A percentile compares a stretch with the other conserved stretches of the same genome.
phyloP scores from a whole-genome alignment of 2,888 invertebrate species.

The Lycia hirtaria region DNA sequence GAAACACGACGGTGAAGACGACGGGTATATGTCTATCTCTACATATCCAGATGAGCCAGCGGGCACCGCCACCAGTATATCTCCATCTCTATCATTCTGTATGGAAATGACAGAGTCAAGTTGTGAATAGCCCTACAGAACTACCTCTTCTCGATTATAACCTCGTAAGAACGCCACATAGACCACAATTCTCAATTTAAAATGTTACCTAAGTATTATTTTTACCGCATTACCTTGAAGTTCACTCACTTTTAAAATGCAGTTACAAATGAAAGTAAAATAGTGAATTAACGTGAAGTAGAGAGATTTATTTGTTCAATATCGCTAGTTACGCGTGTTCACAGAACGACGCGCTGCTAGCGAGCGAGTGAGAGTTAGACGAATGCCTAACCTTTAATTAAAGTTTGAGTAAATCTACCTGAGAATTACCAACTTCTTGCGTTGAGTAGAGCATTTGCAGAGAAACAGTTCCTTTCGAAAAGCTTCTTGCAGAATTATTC shows the following conservation, averaged over 20 bases:
- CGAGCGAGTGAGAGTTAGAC: conserved; percentile 12
- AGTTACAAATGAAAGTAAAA: conserved; percentile 4
- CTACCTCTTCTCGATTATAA: no score
- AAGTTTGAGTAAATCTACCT: conserved; percentile 24
- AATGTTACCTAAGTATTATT: background rate
- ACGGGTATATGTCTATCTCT: no score
- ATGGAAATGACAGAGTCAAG: no score
- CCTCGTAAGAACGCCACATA: background rate
- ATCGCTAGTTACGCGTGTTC: conserved; percentile 19
- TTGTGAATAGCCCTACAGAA: no score
- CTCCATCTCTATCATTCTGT: no score
- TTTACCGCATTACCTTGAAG: background rate
- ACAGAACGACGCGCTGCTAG: conserved; percentile 14
- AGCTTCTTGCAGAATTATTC: no score
- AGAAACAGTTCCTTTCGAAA: background rate
- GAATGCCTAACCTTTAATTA: conserved; percentile 24
- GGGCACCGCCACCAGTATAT: no score
- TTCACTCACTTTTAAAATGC: background rate
- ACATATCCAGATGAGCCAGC: no score
- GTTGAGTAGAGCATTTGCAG: conserved; percentile 1
- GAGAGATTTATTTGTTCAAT: conserved; percentile 8
- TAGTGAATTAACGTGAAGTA: background rate
- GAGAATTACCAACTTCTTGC: conserved; percentile 12
- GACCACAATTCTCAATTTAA: background rate
- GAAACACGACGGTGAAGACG: no score